Evolutionary conservation across 2,797 vertebrate species (phyloP).

Genomic region (Odontamblyopus rebecca): DNA sequence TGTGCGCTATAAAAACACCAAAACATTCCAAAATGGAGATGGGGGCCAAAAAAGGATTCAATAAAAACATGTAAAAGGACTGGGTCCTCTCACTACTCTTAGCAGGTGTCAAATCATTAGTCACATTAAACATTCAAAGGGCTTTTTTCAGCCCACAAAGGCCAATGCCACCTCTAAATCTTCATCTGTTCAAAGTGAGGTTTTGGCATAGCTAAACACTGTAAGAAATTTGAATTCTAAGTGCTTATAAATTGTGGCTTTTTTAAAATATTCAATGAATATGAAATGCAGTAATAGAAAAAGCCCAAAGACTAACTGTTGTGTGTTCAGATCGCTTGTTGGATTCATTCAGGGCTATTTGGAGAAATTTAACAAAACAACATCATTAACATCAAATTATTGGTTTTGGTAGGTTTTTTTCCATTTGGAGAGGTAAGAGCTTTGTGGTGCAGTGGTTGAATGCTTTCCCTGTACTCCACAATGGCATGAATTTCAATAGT

Average conservation of each 20-base stretch:
- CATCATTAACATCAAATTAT: background rate
- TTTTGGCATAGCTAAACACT: constrained; percentile 29
- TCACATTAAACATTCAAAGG: constrained; percentile 24
- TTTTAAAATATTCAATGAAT: background rate
- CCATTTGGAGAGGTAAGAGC: background rate
- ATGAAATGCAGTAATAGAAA: background rate
- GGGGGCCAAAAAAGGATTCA: constrained; percentile 12
- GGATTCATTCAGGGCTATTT: constrained; percentile 1
- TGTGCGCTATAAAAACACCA: constrained; percentile 10
- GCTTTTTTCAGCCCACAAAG: constrained; percentile 36
- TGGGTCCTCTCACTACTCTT: constrained; percentile 31
- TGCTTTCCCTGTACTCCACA: background rate
- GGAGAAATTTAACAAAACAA: background rate
- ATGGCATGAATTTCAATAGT: background rate
- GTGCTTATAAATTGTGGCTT: background rate
- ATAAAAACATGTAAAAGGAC: constrained; percentile 29
- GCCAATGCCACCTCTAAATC: constrained; percentile 40
- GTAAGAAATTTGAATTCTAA: constrained; percentile 14
- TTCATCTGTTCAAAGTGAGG: constrained; percentile 29
- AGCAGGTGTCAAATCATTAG: constrained; percentile 41
- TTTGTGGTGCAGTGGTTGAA: background rate
- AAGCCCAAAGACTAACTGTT: background rate
- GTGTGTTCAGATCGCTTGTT: background rate
- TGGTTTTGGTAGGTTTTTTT: background rate
- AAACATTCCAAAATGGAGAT: constrained; percentile 1